These are phyloP conservation scores for Microtus richardsoni DNA, from an alignment of 2,113 vertebrate species.

Conservation along the genomic window DNA sequence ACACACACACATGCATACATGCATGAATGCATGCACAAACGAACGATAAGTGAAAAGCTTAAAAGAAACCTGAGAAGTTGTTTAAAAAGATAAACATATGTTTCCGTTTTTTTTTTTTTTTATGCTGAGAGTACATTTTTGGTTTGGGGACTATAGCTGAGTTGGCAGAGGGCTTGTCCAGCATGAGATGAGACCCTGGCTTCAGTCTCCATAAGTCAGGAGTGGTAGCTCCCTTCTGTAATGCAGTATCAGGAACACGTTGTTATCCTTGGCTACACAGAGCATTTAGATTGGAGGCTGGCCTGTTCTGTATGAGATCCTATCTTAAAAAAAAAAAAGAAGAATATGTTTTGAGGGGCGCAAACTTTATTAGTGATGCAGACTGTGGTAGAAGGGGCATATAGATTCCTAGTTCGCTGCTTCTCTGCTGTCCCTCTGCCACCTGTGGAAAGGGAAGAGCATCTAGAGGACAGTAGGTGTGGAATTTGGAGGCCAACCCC, in stretches of 20 bases:
- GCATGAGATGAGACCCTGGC: too few species aligned
- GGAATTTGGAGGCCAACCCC: background rate
- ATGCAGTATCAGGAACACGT: background rate
- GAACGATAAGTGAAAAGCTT: background rate
- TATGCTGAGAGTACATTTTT: background rate
- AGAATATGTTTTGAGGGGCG: background rate
- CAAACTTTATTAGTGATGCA: background rate
- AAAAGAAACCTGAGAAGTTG: background rate
- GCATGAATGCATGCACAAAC: background rate
- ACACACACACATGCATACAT: background rate
- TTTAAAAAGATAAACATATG: background rate
- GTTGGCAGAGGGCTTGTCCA: background rate
- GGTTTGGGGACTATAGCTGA: background rate
- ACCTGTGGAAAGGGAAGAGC: background rate
- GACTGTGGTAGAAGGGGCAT: background rate
- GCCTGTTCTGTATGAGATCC: background rate
- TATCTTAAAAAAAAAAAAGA: background rate
- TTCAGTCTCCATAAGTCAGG: background rate
- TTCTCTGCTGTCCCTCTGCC: background rate
- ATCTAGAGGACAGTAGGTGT: background rate
- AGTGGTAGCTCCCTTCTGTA: too few species aligned
- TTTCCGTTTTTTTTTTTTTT: background rate
- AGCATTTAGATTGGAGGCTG: background rate
- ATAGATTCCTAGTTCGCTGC: background rate
- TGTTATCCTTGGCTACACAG: background rate